These are phyloP conservation scores for Drosophila grimshawi DNA, from an alignment of 1,140 invertebrate genomes.

Conservation along the genomic window DNA sequence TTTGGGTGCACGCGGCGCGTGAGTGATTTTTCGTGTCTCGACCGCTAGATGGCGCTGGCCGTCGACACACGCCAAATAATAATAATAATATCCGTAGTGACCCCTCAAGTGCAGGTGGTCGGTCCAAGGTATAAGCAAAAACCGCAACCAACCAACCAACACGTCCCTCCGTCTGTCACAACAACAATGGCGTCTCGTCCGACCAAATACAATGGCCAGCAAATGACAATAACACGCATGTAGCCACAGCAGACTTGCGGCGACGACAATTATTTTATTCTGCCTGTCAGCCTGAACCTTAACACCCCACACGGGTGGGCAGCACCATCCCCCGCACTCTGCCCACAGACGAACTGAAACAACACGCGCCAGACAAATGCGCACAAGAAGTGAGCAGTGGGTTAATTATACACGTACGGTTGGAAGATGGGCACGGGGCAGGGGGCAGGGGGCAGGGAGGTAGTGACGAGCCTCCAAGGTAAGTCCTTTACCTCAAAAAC, in stretches of 20 bases:
- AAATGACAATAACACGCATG: constrained; percentile 16
- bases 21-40: constrained; percentile 26
- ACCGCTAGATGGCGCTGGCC: constrained; percentile 29
- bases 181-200: constrained; percentile 37
- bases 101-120: not conserved
- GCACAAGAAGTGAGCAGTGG: constrained; percentile 17
- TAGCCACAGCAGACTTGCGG: constrained; percentile 18
- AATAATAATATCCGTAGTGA: not conserved
- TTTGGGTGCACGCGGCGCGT: constrained; percentile 28
- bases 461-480: constrained; percentile 12
- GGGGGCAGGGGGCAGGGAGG: no score
- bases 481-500: not conserved
- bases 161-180: not conserved
- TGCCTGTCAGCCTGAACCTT: constrained; percentile 16
- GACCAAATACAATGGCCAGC: constrained; percentile 25
- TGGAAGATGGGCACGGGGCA: not conserved
- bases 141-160: not conserved
- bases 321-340: no score
- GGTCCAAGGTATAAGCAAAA: not conserved
- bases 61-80: not conserved
- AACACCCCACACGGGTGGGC: constrained; percentile 1
- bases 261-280: constrained; percentile 39
- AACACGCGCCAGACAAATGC: constrained; percentile 53
- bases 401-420: constrained; percentile 30
- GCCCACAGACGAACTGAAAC: not conserved